phyloP scores from a whole-genome alignment of 2,797 vertebrate species.

The Rhinichthys osculus region DNA sequence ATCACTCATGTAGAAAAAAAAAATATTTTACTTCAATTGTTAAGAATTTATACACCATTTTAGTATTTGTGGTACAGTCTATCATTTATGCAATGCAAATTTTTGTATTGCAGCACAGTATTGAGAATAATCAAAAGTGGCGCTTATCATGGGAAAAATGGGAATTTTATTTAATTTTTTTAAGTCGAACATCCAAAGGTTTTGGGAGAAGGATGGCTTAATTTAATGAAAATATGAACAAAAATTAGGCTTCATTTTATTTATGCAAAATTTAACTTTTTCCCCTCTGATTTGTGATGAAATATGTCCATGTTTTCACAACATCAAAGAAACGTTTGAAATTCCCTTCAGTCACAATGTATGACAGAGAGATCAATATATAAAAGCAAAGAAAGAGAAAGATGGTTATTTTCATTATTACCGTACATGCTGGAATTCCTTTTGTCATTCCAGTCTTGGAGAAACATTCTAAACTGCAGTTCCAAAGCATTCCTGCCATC shows the following conservation, averaged over 20 bases:
- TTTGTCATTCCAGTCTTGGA: neutral
- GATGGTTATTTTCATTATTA: neutral
- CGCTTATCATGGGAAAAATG: neutral
- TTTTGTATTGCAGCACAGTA: neutral
- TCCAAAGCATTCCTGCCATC: conserved; percentile 12
- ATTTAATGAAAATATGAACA: neutral
- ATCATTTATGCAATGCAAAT: neutral
- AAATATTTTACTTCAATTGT: neutral
- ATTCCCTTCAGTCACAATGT: neutral
- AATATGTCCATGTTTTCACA: neutral
- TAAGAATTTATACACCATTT: neutral
- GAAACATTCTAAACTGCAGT: neutral
- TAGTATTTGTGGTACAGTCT: neutral
- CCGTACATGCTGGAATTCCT: conserved; percentile 17
- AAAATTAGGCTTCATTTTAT: neutral
- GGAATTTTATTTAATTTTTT: neutral
- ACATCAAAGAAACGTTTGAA: neutral
- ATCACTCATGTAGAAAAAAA: neutral
- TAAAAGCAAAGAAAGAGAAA: neutral
- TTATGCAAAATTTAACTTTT: neutral
- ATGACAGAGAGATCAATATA: neutral
- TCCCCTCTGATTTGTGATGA: neutral
- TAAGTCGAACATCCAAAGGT: neutral
- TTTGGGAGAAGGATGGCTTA: neutral
- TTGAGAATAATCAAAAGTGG: neutral